Evolutionary conservation across 2,113 vertebrate genomes (phyloP).

Genomic region (Ciconia stormi): DNA sequence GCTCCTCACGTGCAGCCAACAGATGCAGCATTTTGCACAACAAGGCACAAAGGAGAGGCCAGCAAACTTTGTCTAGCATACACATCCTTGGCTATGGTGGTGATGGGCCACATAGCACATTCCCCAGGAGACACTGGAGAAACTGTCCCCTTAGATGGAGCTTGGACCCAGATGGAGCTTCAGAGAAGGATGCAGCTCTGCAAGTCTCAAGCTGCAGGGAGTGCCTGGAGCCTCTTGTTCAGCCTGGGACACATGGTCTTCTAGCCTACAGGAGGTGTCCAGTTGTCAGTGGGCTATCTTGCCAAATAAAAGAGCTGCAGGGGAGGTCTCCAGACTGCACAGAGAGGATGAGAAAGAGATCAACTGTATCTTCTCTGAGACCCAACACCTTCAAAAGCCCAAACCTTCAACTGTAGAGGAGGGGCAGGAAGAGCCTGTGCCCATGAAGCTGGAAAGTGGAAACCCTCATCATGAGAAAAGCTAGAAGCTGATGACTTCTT

Average conservation of each 20-base stretch:
- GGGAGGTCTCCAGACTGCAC: not conserved
- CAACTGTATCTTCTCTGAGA: not conserved
- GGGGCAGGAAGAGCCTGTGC: not conserved
- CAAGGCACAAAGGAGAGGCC: not conserved
- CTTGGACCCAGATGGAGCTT: not conserved
- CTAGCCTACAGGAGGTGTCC: not conserved
- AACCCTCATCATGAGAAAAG: not conserved
- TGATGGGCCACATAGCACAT: no score
- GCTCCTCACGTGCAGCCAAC: not conserved
- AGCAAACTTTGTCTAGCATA: not conserved
- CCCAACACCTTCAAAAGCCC: not conserved
- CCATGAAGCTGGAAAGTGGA: not conserved
- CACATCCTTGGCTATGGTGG: not conserved
- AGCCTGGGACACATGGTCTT: not conserved
- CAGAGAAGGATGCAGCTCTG: not conserved
- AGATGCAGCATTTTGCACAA: not conserved
- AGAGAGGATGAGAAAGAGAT: not conserved
- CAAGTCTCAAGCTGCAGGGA: not conserved
- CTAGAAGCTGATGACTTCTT: not conserved
- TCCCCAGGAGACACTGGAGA: not conserved
- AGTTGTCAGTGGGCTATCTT: not conserved
- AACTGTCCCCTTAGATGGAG: not conserved
- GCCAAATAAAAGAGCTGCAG: not conserved
- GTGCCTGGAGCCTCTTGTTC: not conserved
- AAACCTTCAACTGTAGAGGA: not conserved